Conservation (phyloP, 1,140 invertebrate species). For the Macrobrachium rosenbergii region DNA sequence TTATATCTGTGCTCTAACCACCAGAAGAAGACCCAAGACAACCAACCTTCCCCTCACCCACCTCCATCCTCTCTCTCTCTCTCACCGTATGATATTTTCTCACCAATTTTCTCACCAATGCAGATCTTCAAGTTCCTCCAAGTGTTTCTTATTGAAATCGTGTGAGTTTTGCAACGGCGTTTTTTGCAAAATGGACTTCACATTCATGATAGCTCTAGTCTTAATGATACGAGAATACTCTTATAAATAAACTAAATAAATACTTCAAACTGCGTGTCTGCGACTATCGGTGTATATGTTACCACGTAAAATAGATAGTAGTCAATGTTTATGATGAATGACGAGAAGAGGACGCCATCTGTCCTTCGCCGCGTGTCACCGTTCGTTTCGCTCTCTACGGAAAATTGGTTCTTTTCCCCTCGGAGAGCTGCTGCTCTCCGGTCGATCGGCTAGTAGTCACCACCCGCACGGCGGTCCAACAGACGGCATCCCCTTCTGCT, state of each 20-base stretch:
- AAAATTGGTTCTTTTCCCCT: neutral
- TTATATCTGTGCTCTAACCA: neutral
- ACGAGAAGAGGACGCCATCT: conserved; percentile 27
- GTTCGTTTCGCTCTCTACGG: neutral
- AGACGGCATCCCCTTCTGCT: conserved; percentile 8
- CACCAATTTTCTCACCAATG: conserved; percentile 42
- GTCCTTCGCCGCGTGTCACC: neutral
- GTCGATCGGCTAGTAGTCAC: neutral
- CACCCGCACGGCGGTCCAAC: neutral
- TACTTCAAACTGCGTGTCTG: conserved; percentile 54
- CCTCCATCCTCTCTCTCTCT: neutral
- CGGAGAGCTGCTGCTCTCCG: neutral
- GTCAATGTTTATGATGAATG: conserved; percentile 43
- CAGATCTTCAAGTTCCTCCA: conserved; percentile 60
- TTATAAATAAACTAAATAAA: conserved; percentile 42
- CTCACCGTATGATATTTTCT: conserved; percentile 25
- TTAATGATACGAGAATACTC: conserved; percentile 53
- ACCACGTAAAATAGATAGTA: conserved; percentile 50
- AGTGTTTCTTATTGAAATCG: conserved; percentile 54
- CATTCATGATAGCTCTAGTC: conserved; percentile 56
- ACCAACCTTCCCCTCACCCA: neutral
- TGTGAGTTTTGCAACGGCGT: conserved; percentile 51
- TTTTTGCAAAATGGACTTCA: conserved; percentile 57
- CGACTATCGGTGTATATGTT: conserved; percentile 53
- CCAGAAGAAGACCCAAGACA: neutral